phyloP scores from a whole-genome alignment of 1,140 invertebrate genomes.

The Metaphire vulgaris region DNA sequence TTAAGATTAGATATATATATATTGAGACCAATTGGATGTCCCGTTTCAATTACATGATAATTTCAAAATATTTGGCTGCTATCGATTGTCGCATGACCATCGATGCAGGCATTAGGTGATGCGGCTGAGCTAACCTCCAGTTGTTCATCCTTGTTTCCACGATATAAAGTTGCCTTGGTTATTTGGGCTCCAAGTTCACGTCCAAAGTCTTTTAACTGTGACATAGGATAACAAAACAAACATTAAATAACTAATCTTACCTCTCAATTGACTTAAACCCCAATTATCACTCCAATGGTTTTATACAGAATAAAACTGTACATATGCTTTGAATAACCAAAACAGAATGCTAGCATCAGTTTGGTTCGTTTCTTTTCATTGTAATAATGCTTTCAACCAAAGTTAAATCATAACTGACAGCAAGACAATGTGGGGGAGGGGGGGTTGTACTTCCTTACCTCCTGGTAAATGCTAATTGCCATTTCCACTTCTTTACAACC shows the following conservation, averaged over 20 bases:
- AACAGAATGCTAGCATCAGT: background rate
- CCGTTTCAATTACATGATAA: too few relatives aligned
- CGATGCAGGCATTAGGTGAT: too few relatives aligned
- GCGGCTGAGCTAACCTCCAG: background rate
- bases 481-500: background rate
- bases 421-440: background rate
- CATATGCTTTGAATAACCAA: background rate
- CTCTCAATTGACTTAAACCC: too few relatives aligned
- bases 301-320: too few relatives aligned
- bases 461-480: background rate
- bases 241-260: too few relatives aligned
- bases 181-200: background rate
- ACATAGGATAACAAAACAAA: background rate
- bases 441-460: background rate
- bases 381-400: background rate
- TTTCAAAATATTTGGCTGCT: too few relatives aligned
- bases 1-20: too few relatives aligned
- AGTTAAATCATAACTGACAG: too few relatives aligned
- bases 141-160: background rate
- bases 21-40: too few relatives aligned
- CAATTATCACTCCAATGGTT: too few relatives aligned
- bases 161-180: background rate
- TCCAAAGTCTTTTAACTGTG: background rate
- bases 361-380: too few relatives aligned
- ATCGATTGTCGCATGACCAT: too few relatives aligned